Evolutionary conservation across 2,113 vertebrate genomes (phyloP), one percentile per base, ranked within the genome.

Genomic region (Bubalus kerabau): DNA sequence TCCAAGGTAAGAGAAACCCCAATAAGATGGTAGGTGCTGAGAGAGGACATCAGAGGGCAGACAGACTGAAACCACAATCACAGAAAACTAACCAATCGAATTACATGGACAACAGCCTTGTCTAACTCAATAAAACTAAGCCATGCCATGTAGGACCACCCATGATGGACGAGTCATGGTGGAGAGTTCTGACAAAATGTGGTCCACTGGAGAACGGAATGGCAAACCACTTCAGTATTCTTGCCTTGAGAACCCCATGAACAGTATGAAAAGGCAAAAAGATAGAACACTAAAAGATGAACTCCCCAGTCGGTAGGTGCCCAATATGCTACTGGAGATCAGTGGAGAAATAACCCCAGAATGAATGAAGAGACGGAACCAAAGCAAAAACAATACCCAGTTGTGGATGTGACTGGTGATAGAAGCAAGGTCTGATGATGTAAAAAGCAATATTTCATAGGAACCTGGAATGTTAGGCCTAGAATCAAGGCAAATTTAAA

Each of bases 11-110:
- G 67, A 23, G 19, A 71, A 36, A 40, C 36, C n/a, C 67, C 4
- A 23, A 4, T 36, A 71, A 23, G 19, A 36, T 0, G 2, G 16
- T 5, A 67, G 64, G 32, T 1, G 1, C 17, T 67, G 64, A 5
- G 17, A 67, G 8, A 71, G n/a, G 9, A 17, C 4, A 71, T 71
- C 64, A 71, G n/a, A 71, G 4, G n/a, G 5, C n/a, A 71, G 9
- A 21, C 19, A 36, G 9, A 71, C n/a, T 23, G 64, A 36, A 71
- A 23, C 9, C n/a, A 36, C 5, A 71, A 12, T 71, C n/a, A 71
- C 19, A 36, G 64, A 23, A 71, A 71, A 71, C n/a, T 36, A 71
- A 23, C 5, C 9, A 71, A 6, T 71, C 64, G 36, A 36, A 71
- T 36, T 17, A 23, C 64, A 3, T 11, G 64, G n/a, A 23, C 64